Conservation (phyloP, 1,140 invertebrate genomes). For the Manduca sexta region DNA sequence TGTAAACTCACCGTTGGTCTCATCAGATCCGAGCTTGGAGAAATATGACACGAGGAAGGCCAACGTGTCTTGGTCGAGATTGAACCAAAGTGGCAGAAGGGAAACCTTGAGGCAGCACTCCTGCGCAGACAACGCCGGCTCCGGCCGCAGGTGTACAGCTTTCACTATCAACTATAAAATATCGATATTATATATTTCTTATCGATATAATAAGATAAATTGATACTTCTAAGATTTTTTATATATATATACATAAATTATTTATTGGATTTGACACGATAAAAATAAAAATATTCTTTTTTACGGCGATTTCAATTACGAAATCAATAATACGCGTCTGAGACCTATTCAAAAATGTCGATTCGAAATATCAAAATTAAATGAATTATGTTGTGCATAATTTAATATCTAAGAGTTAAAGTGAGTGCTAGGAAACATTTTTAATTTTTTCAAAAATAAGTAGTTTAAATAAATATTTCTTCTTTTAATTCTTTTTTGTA, state of each 20-base stretch:
- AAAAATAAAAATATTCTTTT: background rate
- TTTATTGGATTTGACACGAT: too few species aligned
- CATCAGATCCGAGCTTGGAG: conserved; percentile 77
- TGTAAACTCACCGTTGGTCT: conserved; percentile 34
- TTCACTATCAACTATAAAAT: conserved; percentile 82
- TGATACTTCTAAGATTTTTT: too few species aligned
- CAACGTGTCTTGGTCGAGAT: conserved; percentile 96
- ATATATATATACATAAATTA: too few species aligned
- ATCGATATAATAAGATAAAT: too few species aligned
- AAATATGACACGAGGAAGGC: conserved; percentile 92
- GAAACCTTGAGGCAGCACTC: conserved; percentile 93
- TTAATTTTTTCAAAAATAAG: too few species aligned
- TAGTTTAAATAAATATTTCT: too few species aligned
- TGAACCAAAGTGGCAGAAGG: conserved; percentile 89
- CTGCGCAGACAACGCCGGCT: conserved; percentile 79
- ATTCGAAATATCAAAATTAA: background rate
- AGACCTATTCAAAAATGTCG: background rate
- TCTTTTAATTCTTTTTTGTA: too few species aligned
- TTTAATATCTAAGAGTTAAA: too few species aligned
- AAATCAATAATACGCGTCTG: too few species aligned
- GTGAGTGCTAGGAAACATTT: too few species aligned
- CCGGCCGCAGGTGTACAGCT: conserved; percentile 86
- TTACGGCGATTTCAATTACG: background rate
- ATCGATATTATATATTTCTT: too few species aligned
- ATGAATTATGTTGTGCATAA: background rate